Base-by-base conservation (phyloP, 2,113 vertebrate species). In the Erythrolamprus reginae region DNA sequence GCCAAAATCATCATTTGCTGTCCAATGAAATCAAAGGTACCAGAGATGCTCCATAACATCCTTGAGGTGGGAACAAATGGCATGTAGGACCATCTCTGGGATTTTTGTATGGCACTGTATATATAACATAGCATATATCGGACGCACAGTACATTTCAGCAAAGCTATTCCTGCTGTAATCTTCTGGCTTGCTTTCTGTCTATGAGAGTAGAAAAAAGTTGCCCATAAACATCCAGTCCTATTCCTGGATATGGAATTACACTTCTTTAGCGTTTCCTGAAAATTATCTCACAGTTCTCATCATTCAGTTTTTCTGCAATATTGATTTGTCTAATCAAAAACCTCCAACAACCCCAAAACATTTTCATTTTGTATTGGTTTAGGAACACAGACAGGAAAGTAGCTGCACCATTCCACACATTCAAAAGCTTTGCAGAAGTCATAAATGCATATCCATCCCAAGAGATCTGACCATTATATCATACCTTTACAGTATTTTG, bases 401-500 rank as follows among this genome's bases (percentile, higher is more conserved):
- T 38, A 89, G 65, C 47, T 88, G 65, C 88, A 1, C 15, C 9
- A 23, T 95, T 92, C 50, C 84, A 1, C 28, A 92, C 90, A 89
- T 48, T 84, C 87, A 84, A 90, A 65, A 82, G 77, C 77, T 42
- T 21, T 82, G 45, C 24, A 87, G 10, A 89, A 56, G 4, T 87
- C 61, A n/a, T 48, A 38, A 38, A 23, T 89, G 23, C 33, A 13
- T 42, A 42, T 26, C n/a, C 88, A 88, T 88, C 83, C 9, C 45
- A 24, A 33, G n/a, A 23, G 7, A 19, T 23, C n/a, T 23, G 28
- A 24, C 55, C 19, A 83, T 65, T 45, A 21, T 86, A 28, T 15
- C 48, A 28, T 50, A 84, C 26, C 26, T 84, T 87, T 56, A n/a
- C n/a, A n/a, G n/a, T n/a, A 23, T 85, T 87, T 94, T 91, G 88